phyloP scores from a whole-genome alignment of 2,888 invertebrate genomes.

The Lasioglossum lativentre region DNA sequence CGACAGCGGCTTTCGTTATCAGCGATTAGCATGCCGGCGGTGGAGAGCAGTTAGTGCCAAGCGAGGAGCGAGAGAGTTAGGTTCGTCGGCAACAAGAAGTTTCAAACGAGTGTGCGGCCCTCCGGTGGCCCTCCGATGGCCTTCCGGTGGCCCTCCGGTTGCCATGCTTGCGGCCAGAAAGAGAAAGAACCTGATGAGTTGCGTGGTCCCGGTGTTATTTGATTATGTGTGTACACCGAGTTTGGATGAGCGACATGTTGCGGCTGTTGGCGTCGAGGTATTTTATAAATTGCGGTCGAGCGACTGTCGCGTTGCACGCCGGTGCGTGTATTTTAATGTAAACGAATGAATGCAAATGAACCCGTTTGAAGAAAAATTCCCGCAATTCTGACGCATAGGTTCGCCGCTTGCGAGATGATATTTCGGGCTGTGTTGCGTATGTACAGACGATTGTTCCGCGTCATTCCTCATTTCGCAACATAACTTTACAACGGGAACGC shows the following conservation, averaged over 20 bases:
- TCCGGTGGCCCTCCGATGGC: neutral
- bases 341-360: conserved; percentile 11
- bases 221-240: conserved; percentile 29
- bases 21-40: conserved; percentile 39
- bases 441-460: neutral
- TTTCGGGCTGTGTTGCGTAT: neutral
- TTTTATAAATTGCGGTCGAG: conserved; percentile 33
- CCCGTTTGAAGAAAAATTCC: neutral
- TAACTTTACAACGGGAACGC: neutral
- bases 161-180: neutral
- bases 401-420: neutral
- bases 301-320: conserved; percentile 15
- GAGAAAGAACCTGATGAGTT: conserved; percentile 40
- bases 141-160: neutral
- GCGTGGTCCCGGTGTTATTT: conserved; percentile 43
- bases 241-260: conserved; percentile 36
- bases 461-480: neutral
- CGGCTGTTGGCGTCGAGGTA: conserved; percentile 45
- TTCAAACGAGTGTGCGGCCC: neutral
- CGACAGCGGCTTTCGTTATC: conserved; percentile 34
- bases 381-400: neutral
- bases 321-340: conserved; percentile 30
- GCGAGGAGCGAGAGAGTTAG: neutral
- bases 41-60: conserved; percentile 8
- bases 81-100: neutral